phyloP scores from a whole-genome alignment of 23 tunicate genomes.

The Halocynthia aurantium region DNA sequence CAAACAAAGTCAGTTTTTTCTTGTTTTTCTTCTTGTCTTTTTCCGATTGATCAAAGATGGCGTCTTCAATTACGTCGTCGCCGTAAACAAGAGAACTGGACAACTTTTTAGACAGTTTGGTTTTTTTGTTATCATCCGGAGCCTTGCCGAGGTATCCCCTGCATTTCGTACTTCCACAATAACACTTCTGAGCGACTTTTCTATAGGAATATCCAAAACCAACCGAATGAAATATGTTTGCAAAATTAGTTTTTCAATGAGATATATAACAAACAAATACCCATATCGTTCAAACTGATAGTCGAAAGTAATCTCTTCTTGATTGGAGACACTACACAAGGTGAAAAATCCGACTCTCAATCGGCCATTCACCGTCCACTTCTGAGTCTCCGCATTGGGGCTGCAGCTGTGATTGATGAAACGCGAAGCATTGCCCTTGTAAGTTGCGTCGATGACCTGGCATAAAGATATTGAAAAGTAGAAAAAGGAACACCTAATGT shows the following conservation, averaged over 20 bases:
- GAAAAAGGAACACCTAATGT: neutral
- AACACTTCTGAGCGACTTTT: slow-evolving; percentile 83
- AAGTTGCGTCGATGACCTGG: slow-evolving; percentile 70
- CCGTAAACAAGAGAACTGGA: neutral
- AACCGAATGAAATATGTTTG: neutral
- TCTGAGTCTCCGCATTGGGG: slow-evolving; percentile 97
- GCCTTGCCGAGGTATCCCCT: slow-evolving; percentile 88
- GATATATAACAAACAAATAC: slow-evolving; percentile 19
- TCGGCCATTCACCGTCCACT: slow-evolving; percentile 95
- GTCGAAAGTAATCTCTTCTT: slow-evolving; percentile 95
- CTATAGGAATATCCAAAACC: neutral
- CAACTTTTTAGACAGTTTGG: neutral
- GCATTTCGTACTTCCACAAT: slow-evolving; percentile 80
- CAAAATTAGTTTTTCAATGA: neutral
- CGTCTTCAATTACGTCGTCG: slow-evolving; percentile 5
- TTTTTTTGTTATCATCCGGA: slow-evolving; percentile 46
- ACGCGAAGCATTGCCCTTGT: slow-evolving; percentile 80
- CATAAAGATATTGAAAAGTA: neutral
- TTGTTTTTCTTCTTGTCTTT: slow-evolving; percentile 24
- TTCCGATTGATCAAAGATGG: slow-evolving; percentile 1
- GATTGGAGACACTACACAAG: slow-evolving; percentile 25
- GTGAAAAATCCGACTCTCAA: slow-evolving; percentile 86
- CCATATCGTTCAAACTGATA: slow-evolving; percentile 93
- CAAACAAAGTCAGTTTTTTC: slow-evolving; percentile 35
- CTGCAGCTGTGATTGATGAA: slow-evolving; percentile 96